Conservation (phyloP, 2,888 invertebrate species). For the Ochropacha duplaris region DNA sequence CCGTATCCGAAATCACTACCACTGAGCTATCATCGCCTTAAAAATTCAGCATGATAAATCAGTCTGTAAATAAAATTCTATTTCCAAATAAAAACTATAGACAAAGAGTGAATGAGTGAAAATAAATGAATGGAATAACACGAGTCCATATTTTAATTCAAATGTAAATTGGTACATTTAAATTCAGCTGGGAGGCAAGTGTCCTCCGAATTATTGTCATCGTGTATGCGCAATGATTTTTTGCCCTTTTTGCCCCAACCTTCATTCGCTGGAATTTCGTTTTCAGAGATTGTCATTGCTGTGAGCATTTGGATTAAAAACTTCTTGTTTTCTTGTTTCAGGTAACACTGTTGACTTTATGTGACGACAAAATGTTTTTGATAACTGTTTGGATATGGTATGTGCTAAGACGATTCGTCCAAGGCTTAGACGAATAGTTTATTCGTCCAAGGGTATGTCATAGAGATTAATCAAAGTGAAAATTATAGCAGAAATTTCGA, state of each 20-base stretch:
- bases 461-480: no score
- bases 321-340: background rate
- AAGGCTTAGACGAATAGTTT: no score
- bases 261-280: background rate
- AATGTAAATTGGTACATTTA: conserved; percentile 60
- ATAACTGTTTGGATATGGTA: background rate
- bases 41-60: conserved; percentile 5
- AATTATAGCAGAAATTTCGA: no score
- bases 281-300: background rate
- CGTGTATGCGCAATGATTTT: background rate
- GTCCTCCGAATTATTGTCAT: conserved; percentile 5
- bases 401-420: no score
- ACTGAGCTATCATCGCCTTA: no score
- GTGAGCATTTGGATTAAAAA: background rate
- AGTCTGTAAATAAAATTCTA: background rate
- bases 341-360: background rate
- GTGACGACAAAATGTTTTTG: background rate
- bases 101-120: conserved; percentile 31
- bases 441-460: no score
- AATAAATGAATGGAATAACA: conserved; percentile 13
- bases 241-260: background rate
- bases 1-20: no score
- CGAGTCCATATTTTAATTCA: conserved; percentile 53
- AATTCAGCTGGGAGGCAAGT: conserved; percentile 46
- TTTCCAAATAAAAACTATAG: conserved; percentile 2